A percentile compares a stretch with the other conserved stretches of the same genome.
These are phyloP conservation scores for Calidris pygmaea DNA, from an alignment of 2,113 vertebrate species.

Conservation along the genomic window DNA sequence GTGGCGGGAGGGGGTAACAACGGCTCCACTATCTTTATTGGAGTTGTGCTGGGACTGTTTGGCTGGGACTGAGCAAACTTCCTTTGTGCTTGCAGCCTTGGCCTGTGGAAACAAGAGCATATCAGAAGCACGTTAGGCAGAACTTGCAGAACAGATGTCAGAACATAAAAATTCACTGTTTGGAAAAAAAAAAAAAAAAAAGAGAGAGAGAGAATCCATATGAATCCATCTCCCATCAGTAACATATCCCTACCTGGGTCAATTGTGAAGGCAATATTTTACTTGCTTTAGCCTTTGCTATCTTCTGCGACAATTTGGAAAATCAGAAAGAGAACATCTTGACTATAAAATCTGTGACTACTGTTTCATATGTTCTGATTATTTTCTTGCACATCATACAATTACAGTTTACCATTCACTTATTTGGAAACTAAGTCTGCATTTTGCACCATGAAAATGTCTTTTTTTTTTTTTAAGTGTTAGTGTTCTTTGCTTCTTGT, in stretches of 20 bases:
- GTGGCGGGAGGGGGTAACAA: constrained; percentile 86
- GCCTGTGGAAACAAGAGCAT: constrained; percentile 76
- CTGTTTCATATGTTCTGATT: neutral
- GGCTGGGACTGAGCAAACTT: constrained; percentile 99
- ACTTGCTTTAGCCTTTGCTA: neutral
- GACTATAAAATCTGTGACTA: constrained; percentile 25
- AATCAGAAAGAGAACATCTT: constrained; percentile 44
- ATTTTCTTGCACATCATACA: neutral
- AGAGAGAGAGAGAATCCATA: neutral
- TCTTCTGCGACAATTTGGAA: neutral
- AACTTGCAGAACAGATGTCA: neutral
- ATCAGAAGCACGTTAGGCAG: neutral
- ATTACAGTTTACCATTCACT: constrained; percentile 28
- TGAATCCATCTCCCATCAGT: neutral
- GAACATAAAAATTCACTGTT: neutral
- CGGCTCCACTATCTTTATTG: constrained; percentile 92
- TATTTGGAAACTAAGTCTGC: constrained; percentile 36
- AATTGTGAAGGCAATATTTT: neutral
- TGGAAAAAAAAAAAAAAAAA: no score
- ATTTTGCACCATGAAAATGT: neutral
- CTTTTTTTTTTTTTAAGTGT: neutral
- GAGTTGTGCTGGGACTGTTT: constrained; percentile 98
- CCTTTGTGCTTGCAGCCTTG: constrained; percentile 98
- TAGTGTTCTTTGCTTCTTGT: neutral
- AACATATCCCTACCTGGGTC: neutral